Evolutionary conservation across 2,113 vertebrate genomes (phyloP).

Genomic region (Ophiodon elongatus): DNA sequence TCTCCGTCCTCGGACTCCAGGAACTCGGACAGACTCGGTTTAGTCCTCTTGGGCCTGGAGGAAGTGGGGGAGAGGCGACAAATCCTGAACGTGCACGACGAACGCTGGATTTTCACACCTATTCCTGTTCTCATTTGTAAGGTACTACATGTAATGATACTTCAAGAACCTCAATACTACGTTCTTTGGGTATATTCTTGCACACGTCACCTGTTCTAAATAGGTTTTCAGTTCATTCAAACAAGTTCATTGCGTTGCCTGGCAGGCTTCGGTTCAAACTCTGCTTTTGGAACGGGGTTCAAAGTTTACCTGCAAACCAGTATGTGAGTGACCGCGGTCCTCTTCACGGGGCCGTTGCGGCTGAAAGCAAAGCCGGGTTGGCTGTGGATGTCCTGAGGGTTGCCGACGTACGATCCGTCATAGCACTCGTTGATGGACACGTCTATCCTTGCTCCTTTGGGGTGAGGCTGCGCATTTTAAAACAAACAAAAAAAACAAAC

Average conservation of each 20-base stretch:
- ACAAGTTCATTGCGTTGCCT: too few species aligned
- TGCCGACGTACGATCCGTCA: slow-evolving; percentile 97
- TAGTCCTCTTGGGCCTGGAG: slow-evolving; percentile 94
- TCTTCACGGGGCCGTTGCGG: slow-evolving; percentile 97
- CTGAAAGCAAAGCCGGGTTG: slow-evolving; percentile 99
- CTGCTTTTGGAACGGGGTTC: neutral
- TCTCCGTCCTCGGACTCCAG: slow-evolving; percentile 97
- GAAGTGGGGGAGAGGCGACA: neutral
- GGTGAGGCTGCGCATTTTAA: slow-evolving; percentile 90
- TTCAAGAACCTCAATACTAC: neutral
- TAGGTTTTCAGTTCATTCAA: slow-evolving; percentile 1
- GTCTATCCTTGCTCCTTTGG: slow-evolving; percentile 98
- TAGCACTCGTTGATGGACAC: slow-evolving; percentile 99
- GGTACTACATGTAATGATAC: neutral
- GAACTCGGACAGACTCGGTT: slow-evolving; percentile 97
- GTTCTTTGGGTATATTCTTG: neutral
- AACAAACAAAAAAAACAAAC: neutral
- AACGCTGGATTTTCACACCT: neutral
- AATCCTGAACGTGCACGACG: neutral
- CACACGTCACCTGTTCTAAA: neutral
- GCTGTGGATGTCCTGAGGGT: slow-evolving; percentile 99
- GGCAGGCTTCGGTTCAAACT: neutral
- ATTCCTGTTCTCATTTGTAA: neutral
- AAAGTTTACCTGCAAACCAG: slow-evolving; percentile 93
- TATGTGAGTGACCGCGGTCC: slow-evolving; percentile 96